Evolutionary conservation across 2,113 vertebrate genomes (phyloP).

Genomic region (Spea multiplicata): DNA sequence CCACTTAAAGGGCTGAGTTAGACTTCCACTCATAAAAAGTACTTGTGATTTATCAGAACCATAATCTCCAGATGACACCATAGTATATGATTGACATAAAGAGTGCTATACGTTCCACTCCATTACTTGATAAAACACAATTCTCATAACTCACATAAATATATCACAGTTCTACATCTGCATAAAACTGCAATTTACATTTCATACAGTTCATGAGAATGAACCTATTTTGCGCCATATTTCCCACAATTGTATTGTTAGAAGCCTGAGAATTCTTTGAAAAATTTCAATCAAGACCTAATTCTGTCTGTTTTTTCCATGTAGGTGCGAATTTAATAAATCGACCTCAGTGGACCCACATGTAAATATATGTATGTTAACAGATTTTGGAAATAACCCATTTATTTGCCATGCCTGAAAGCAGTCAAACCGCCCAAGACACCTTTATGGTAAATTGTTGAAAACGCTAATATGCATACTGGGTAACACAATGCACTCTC

Average conservation of each 20-base stretch:
- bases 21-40: no score
- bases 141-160: neutral
- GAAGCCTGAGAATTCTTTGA: slow-evolving; percentile 7
- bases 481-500: no score
- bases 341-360: neutral
- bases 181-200: neutral
- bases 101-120: neutral
- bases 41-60: no score
- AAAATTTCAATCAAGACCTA: neutral
- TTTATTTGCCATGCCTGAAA: neutral
- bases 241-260: slow-evolving; percentile 7
- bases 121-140: neutral
- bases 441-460: no score
- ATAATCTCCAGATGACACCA: no score
- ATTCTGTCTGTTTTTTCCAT: slow-evolving; percentile 15
- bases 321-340: slow-evolving; percentile 5
- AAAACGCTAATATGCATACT: no score
- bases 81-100: no score
- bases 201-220: neutral
- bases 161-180: neutral
- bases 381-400: neutral
- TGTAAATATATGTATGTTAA: neutral
- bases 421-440: neutral
- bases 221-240: neutral
- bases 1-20: no score